Percentiles rank a stretch among this genome's conserved stretches.
Conservation (phyloP, 53 echinoderm and acorn worm genomes). For the Crossaster papposus region DNA sequence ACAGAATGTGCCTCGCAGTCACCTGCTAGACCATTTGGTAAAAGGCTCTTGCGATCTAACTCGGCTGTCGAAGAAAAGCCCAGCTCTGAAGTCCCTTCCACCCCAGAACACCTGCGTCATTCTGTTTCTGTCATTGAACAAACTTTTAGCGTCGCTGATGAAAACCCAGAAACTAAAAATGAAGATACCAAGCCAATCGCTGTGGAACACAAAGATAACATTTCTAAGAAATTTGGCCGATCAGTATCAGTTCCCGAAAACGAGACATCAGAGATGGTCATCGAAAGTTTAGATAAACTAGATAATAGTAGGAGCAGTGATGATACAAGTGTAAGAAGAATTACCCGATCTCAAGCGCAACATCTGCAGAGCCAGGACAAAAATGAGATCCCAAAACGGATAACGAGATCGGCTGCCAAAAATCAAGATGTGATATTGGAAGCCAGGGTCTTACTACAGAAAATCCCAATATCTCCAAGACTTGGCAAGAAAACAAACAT, state of each 20-base stretch:
- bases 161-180: background rate
- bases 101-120: background rate
- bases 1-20: slow-evolving; percentile 6
- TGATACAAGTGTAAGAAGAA: slow-evolving; percentile 3
- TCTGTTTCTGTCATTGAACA: background rate
- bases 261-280: background rate
- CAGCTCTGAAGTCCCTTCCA: background rate
- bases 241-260: background rate
- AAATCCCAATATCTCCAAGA: background rate
- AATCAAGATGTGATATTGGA: background rate
- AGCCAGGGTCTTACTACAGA: background rate
- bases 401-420: slow-evolving; percentile 6
- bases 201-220: background rate
- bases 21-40: background rate
- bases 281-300: background rate
- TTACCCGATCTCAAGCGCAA: slow-evolving; percentile 31
- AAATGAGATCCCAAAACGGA: slow-evolving; percentile 13
- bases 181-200: background rate
- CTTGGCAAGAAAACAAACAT: background rate
- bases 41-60: slow-evolving; percentile 18
- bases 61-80: background rate
- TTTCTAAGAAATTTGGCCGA: background rate
- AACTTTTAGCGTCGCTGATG: background rate
- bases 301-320: background rate
- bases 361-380: background rate